These are phyloP conservation scores for Muscicapa adusta DNA, from an alignment of 2,113 vertebrate genomes.

Conservation along the genomic window DNA sequence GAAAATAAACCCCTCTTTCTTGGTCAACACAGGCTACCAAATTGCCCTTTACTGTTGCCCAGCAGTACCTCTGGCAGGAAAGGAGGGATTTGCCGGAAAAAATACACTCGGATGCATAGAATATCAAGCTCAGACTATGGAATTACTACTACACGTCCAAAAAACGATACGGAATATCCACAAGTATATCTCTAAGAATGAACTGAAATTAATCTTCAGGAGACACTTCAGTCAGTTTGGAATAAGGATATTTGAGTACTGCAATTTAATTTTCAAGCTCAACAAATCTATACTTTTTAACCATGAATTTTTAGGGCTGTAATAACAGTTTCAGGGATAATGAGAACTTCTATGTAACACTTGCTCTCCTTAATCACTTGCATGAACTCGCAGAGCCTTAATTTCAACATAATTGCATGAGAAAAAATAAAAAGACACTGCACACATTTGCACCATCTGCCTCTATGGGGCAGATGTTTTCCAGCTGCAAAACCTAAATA, in stretches of 20 bases:
- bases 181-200: not conserved
- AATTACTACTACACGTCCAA: not conserved
- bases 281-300: not conserved
- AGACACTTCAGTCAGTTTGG: not conserved
- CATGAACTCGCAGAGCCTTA: not conserved
- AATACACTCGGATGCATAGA: not conserved
- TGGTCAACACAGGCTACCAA: not conserved
- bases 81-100: rapidly evolving
- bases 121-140: not conserved
- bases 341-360: not conserved
- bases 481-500: constrained; percentile 30
- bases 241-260: not conserved
- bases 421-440: not conserved
- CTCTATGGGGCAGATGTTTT: constrained; percentile 10
- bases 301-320: not conserved
- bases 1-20: not conserved
- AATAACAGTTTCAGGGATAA: not conserved
- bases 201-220: not conserved
- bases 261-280: not conserved
- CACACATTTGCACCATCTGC: constrained; percentile 1
- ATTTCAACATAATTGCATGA: constrained; percentile 11
- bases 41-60: not conserved
- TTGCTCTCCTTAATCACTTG: not conserved
- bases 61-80: not conserved
- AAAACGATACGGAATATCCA: not conserved